These are phyloP conservation scores for Accipiter virgatus DNA, from an alignment of 2,113 vertebrate species.

Conservation along the genomic window DNA sequence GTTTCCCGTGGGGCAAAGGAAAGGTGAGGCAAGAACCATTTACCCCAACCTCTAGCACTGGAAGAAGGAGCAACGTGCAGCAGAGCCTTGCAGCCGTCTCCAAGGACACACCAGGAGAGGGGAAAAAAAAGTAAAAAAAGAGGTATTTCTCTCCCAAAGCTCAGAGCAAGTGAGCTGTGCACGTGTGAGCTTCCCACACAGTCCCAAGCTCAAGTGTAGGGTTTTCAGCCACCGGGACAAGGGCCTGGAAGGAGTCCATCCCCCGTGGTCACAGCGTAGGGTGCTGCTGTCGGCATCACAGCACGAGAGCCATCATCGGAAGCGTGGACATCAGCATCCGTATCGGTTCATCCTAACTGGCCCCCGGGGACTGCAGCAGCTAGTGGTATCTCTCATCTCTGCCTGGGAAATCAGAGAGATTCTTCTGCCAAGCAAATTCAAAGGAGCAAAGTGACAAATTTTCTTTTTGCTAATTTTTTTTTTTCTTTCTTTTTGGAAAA, in stretches of 20 bases:
- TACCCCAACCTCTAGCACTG: neutral
- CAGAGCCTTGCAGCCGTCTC: neutral
- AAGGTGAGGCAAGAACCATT: neutral
- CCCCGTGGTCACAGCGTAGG: fast-evolving
- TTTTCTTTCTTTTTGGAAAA: neutral
- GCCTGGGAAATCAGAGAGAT: neutral
- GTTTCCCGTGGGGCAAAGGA: neutral
- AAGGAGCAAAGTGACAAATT: neutral
- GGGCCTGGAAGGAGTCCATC: neutral
- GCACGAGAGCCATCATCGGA: fast-evolving
- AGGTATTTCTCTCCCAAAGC: neutral
- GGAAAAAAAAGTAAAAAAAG: neutral
- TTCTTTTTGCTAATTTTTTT: neutral
- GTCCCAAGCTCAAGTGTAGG: fast-evolving
- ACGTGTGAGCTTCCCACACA: fast-evolving
- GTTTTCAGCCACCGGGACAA: neutral
- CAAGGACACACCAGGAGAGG: too few species aligned
- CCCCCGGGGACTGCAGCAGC: neutral
- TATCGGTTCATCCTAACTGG: fast-evolving
- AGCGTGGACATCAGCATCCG: neutral
- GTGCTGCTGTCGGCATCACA: fast-evolving
- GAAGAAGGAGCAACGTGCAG: neutral
- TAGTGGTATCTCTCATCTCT: neutral
- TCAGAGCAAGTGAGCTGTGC: fast-evolving
- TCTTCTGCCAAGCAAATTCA: conserved; percentile 15